Evolutionary conservation across 2,113 vertebrate species (phyloP).

Genomic region (Grammomys dolichurus): DNA sequence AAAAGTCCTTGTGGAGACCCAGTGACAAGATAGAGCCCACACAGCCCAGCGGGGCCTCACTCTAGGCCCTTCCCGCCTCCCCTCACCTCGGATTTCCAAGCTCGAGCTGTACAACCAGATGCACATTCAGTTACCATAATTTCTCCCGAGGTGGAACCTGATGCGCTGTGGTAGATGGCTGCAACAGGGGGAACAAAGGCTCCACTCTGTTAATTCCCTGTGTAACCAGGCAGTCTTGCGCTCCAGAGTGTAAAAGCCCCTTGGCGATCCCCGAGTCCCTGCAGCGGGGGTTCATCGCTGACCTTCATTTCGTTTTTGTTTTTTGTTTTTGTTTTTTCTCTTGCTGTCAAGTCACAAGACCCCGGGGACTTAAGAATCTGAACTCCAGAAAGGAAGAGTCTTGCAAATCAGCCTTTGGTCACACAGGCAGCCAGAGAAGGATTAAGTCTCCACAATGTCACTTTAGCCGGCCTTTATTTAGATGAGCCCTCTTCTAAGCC

Average conservation of each 20-base stretch:
- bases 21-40: background rate
- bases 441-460: slow-evolving; percentile 85
- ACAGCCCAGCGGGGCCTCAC: background rate
- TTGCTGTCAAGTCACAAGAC: slow-evolving; percentile 40
- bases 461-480: slow-evolving; percentile 87
- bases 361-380: slow-evolving; percentile 52
- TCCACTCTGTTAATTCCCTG: slow-evolving; percentile 60
- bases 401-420: slow-evolving; percentile 82
- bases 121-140: slow-evolving; percentile 34
- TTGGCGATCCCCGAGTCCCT: background rate
- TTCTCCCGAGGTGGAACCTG: background rate
- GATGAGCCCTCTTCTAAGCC: slow-evolving; percentile 85
- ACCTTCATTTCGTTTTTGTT: background rate
- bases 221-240: slow-evolving; percentile 45
- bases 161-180: background rate
- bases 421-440: slow-evolving; percentile 82
- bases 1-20: background rate
- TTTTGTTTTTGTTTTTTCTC: background rate
- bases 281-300: background rate
- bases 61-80: background rate
- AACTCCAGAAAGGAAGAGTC: slow-evolving; percentile 66
- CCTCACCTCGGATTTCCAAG: background rate
- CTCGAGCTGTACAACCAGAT: background rate
- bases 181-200: slow-evolving; percentile 54
- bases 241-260: background rate